Conservation (phyloP, 2,888 invertebrate genomes). For the Masnerella sp. region DNA sequence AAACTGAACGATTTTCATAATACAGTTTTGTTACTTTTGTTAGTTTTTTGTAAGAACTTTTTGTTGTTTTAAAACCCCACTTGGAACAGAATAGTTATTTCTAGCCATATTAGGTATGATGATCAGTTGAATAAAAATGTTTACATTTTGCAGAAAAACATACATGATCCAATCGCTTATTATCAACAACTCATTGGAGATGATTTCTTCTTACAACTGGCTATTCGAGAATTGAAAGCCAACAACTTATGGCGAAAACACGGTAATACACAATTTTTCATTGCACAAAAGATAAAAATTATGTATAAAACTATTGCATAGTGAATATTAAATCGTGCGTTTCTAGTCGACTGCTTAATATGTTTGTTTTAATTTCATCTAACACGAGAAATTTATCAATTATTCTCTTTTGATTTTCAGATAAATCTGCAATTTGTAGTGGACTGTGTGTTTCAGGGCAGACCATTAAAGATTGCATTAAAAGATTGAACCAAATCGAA, state of each 20-base stretch:
- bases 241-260: constrained; percentile 60
- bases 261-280: constrained; percentile 57
- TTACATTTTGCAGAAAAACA: constrained; percentile 4
- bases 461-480: constrained; percentile 64
- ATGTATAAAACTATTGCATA: no score
- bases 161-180: constrained; percentile 62
- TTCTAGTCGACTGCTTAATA: no score
- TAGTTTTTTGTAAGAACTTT: no score
- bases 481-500: constrained; percentile 57
- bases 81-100: no score
- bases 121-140: background rate
- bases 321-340: no score
- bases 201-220: constrained; percentile 70
- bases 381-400: background rate
- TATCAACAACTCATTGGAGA: constrained; percentile 69
- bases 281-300: background rate
- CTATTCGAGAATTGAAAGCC: constrained; percentile 64
- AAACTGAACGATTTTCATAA: no score
- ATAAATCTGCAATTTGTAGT: constrained; percentile 63
- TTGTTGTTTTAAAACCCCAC: no score
- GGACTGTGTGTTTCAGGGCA: constrained; percentile 70
- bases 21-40: no score
- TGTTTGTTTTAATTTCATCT: no score
- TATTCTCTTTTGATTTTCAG: constrained; percentile 56
- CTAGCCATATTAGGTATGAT: background rate